Percentiles rank a stretch among this genome's conserved stretches.
phyloP scores from a whole-genome alignment of 2,113 vertebrate genomes.

The Hypocryptadius cinnamomeus region DNA sequence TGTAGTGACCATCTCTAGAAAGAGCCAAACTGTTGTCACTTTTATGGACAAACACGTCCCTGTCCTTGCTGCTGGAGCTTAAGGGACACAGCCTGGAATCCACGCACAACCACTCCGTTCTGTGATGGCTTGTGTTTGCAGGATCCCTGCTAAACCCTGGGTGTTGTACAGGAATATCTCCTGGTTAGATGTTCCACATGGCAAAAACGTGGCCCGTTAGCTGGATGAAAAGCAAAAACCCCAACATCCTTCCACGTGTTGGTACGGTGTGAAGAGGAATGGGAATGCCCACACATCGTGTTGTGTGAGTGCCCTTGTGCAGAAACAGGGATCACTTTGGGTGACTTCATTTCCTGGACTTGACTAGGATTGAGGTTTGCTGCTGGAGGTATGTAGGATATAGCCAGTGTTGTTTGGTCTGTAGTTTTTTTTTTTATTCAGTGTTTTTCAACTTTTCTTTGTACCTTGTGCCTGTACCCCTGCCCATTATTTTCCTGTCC shows the following conservation, averaged over 20 bases:
- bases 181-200: neutral
- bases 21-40: neutral
- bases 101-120: neutral
- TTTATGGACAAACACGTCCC: neutral
- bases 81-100: neutral
- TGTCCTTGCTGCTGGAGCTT: neutral
- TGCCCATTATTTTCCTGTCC: constrained; percentile 33
- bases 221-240: constrained; percentile 23
- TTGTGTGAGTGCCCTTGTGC: neutral
- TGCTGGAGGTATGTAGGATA: constrained; percentile 60
- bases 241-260: neutral
- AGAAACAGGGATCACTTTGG: constrained; percentile 37
- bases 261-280: constrained; percentile 48
- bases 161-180: neutral
- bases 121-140: neutral
- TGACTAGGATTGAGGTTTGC: constrained; percentile 67
- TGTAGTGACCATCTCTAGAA: neutral
- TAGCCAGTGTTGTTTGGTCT: constrained; percentile 63
- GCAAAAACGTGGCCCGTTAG: neutral
- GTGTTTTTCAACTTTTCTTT: constrained; percentile 12
- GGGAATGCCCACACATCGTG: neutral
- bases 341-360: constrained; percentile 51
- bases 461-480: constrained; percentile 19
- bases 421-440: constrained; percentile 33
- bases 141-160: neutral